Evolutionary conservation across 2,888 invertebrate genomes (phyloP), one percentile per base, ranked within the genome.

Genomic region (Colostygia pectinataria): DNA sequence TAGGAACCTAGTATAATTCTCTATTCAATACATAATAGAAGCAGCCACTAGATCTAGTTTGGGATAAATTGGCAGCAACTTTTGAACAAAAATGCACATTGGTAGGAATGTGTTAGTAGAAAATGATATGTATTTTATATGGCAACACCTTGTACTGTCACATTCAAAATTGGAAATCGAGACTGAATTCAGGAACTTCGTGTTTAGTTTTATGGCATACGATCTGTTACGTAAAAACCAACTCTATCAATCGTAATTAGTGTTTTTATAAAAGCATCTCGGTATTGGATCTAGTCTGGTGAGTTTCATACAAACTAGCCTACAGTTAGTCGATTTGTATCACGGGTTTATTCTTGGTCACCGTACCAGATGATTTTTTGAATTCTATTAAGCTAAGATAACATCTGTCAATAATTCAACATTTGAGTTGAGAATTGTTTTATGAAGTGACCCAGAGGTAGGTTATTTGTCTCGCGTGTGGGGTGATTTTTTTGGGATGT

Each of bases 121-220:
- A 68, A 77, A 68, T 83, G 85, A 85, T 87, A 87, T 87, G 86
- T 88, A 62, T 83, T 70, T 53, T 67, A 74, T 86, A 87, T 88
- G 87, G 88, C 87, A 82, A 79, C 77, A 71, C 57, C 71, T 80
- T 80, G 80, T 80, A 82, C 78, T 62, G 6, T 20, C 12, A 47
- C 49, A 10, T 29, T 34, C 20, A 31, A 38, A 43, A 20, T 29
- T 20, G 13, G 3, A 20, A 5, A 20, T 10, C n/a, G n/a, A n/a
- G 6, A 27, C 10, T 43, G 24, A 2, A 9, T 23, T 12, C 10
- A 23, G 39, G 33, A 40, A 46, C 38, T 8, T 20, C 4, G 23
- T 37, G 24, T 9, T 3, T 1, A 14, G 4, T n/a, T 9, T 9
- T 14, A 18, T 20, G 20, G 5, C 20, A 5, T 20, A 20, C 20